Conservation (phyloP, 2,113 vertebrate species). For the Catagonus wagneri region DNA sequence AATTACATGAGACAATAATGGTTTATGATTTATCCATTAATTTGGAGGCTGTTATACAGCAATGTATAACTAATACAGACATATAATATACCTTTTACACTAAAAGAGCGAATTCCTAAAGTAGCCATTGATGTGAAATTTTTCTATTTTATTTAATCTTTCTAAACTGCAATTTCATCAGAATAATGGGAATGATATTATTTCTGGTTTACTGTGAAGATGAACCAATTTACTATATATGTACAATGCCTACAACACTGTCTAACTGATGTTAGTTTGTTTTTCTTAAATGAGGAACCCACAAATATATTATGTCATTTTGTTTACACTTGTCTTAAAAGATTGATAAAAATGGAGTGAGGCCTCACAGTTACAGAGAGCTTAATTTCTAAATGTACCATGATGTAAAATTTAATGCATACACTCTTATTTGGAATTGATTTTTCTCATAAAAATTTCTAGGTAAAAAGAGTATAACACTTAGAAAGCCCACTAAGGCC, state of each 20-base stretch:
- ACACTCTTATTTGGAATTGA: not conserved
- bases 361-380: not conserved
- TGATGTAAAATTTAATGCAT: not conserved
- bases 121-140: not conserved
- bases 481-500: not conserved
- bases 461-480: not conserved
- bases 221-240: not conserved
- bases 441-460: conserved; percentile 35
- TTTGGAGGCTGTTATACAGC: not conserved
- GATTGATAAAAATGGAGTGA: not conserved
- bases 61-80: not conserved
- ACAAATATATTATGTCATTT: not conserved
- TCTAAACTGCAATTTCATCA: not conserved
- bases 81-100: not conserved
- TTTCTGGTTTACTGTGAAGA: not conserved
- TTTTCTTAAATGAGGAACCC: not conserved
- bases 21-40: not conserved
- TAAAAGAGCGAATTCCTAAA: not conserved
- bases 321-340: not conserved
- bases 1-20: not conserved
- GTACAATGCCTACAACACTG: not conserved
- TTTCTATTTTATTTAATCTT: not conserved
- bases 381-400: not conserved
- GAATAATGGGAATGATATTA: not conserved
- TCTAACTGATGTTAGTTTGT: not conserved